Base-by-base conservation (phyloP, 2,888 invertebrate genomes). In the Quadriops clusia region DNA sequence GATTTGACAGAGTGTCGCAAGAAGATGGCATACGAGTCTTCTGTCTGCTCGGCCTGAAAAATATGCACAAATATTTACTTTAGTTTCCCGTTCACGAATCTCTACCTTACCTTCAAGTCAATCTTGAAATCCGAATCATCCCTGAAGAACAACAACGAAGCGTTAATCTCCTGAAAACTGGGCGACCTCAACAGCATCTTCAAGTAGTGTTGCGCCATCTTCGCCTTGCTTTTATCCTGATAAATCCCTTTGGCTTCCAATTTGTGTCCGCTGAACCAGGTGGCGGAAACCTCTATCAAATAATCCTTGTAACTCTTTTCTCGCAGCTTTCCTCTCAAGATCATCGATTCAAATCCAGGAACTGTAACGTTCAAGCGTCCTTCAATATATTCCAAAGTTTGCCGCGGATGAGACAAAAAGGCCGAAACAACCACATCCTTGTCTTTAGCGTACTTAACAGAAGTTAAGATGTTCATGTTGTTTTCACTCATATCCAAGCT, bases 201-300 rank as follows among this genome's bases (percentile, higher is more conserved):
- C 32, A 84, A 54, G 28, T 72, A 70, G 43, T 79, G 75, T 22
- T 74, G 73, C 10, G 73, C 70, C 38, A 71, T 58, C 11, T 71
- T 67, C 0, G 71, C 63, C 3, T 74, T 71, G 1, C 82, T 83
- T 44, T 72, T 72, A 53, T 86, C 84, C 42, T 76, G 74, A 52
- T 85, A 86, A 2, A 74, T 64, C 1, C 83, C 85, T 40, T 73
- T 72, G 2, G 77, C 63, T 23, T 73, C 72, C 39, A 81, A 65
- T 39, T 73, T 77, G 39, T 77, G 73, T 2, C 82, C 83, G 24
- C 81, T 83, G 53, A 86, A 85, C 85, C 85, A 86, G 0, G 78
- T 68, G 0, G 81, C 83, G 15, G 67, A 66, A 20, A 82, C 65
- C 44, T 79, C 76, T 14, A 84, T 63, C 81, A 81, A 22, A 50